A percentile compares a stretch with the other conserved stretches of the same genome.
phyloP scores from a whole-genome alignment of 2,888 invertebrate genomes.

The Keiferia lycopersicella region DNA sequence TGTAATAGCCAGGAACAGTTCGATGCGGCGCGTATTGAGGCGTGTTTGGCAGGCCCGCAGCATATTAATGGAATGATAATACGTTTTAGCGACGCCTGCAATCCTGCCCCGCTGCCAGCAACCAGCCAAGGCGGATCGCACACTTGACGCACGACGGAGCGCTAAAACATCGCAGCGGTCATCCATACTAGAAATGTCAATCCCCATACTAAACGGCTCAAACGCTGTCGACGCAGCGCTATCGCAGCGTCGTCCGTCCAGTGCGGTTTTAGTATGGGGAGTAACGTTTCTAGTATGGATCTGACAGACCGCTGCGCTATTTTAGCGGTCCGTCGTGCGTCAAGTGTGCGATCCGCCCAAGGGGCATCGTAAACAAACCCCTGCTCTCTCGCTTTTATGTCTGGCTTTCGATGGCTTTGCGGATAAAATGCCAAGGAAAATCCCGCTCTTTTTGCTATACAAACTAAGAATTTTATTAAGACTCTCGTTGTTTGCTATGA shows the following conservation, averaged over 20 bases:
- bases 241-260: no score
- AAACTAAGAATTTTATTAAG: conserved; percentile 6
- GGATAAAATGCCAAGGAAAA: conserved; percentile 12
- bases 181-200: no score
- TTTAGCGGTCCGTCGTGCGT: no score
- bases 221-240: no score
- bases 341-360: no score
- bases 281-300: no score
- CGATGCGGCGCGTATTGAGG: conserved; percentile 12
- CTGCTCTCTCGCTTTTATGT: conserved; percentile 13
- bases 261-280: no score
- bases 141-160: no score
- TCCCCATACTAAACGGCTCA: no score
- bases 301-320: no score
- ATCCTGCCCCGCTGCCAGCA: conserved; percentile 63
- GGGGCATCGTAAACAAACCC: conserved; percentile 44
- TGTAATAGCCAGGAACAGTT: conserved; percentile 7
- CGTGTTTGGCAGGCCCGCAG: conserved; percentile 55
- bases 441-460: conserved; percentile 3
- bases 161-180: no score
- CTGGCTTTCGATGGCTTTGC: conserved; percentile 14
- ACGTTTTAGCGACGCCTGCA: conserved; percentile 50
- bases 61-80: conserved; percentile 64
- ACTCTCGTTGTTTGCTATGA: background rate
- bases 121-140: conserved; percentile 47